Base-by-base conservation (phyloP, 1,140 invertebrate genomes). In the Calephelis virginiensis region DNA sequence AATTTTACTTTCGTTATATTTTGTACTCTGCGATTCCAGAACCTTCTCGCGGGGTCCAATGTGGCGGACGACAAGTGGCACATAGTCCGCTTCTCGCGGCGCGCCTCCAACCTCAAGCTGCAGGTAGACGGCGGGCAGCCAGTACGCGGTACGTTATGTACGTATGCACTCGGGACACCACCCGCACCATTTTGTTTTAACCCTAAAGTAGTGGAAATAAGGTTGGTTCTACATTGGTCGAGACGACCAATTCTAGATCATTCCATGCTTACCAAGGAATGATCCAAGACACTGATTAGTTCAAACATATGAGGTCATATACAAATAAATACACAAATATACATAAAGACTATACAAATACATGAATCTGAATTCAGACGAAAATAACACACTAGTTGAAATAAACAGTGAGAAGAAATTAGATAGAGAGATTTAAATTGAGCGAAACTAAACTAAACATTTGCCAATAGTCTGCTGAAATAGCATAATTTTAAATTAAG, bases 61-160 rank as follows among this genome's bases (percentile, higher is more conserved):
- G 95, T 95, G 63, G 97, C 98, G 81, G 97, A 99, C 83, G 97
- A 98, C 82, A 94, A 95, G 82, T 99, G 98, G 98, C 98, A 99
- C 88, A 97, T 97, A 4, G 93, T 98, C 37, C 93, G 94, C 50
- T 96, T 99, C 77, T 96, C 95, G 2, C 93, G 98, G 64, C 93
- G 97, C 75, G 97, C 96, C 1, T 95, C 94, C 8, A 95, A 95
- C 80, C 91, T 99, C 49, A 95, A 96, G 76, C 93, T 99, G 50
- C 95, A 96, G 90, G 93, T 98, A 67, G 97, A 99, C 92, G 94
- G 95, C 74, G 95, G 96, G 79, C 91, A 94, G 68, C 94, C 96
- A 69, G 94, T 96, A 70, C 94, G 94, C 94, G 96, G 97, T 98
- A 94, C 93, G 93, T 93, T 92, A 92, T 92, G 93, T 94, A 93